These are phyloP conservation scores for Ramphastos sulfuratus DNA, from an alignment of 2,113 vertebrate genomes.

Conservation along the genomic window DNA sequence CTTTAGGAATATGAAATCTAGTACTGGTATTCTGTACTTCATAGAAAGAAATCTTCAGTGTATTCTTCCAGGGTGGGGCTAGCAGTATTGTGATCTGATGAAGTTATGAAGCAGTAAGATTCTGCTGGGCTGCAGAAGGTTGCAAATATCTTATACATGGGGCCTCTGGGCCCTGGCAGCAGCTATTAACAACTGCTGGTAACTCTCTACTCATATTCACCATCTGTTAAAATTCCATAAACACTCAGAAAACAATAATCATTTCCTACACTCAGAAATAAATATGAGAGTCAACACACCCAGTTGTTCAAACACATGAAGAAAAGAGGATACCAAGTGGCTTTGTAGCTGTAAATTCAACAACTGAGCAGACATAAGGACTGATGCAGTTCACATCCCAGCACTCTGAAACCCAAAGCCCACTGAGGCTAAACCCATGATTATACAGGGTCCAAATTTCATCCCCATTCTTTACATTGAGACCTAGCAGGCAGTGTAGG, in stretches of 20 bases:
- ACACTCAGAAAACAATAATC: neutral
- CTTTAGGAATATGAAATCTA: neutral
- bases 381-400: neutral
- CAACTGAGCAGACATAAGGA: neutral
- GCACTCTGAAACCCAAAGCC: neutral
- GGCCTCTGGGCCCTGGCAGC: neutral
- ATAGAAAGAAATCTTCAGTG: neutral
- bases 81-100: neutral
- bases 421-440: neutral
- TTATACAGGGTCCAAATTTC: neutral
- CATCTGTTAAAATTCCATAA: neutral
- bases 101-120: neutral
- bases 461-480: neutral
- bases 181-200: neutral
- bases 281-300: neutral
- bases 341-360: neutral
- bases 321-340: neutral
- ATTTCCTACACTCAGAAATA: neutral
- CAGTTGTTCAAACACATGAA: neutral
- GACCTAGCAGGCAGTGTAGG: fast-evolving
- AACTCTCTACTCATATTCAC: neutral
- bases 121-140: neutral
- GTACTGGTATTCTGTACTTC: neutral
- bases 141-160: neutral
- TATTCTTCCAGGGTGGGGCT: neutral